phyloP scores from a whole-genome alignment of 2,113 vertebrate species.

The Tautogolabrus adspersus region DNA sequence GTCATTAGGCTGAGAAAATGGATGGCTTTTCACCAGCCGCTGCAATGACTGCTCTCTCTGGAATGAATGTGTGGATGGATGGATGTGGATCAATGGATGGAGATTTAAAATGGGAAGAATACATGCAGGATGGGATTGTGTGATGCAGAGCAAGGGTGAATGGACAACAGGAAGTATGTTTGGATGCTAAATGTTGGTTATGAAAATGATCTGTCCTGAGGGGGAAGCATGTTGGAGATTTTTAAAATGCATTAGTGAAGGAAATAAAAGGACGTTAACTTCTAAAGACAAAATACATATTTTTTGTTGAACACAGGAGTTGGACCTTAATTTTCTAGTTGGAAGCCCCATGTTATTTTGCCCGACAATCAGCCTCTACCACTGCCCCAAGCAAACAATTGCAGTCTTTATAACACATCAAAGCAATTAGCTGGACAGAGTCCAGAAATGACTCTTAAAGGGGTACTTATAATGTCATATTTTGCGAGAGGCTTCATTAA shows the following conservation, averaged over 20 bases:
- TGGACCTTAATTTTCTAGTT: too few relatives aligned
- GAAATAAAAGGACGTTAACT: too few relatives aligned
- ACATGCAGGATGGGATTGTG: conserved; percentile 19
- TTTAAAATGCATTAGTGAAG: neutral
- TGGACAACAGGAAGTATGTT: conserved; percentile 24
- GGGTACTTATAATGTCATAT: neutral
- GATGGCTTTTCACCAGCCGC: conserved; percentile 67
- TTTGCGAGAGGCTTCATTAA: neutral
- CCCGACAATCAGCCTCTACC: too few relatives aligned
- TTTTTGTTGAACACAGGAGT: too few relatives aligned
- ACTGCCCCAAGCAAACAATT: too few relatives aligned
- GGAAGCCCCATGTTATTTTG: too few relatives aligned
- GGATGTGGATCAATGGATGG: conserved; percentile 32
- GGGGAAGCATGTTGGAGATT: neutral
- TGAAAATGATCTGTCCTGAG: neutral
- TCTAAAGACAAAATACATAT: too few relatives aligned
- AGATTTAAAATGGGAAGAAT: conserved; percentile 17
- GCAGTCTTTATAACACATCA: neutral
- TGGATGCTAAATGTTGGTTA: neutral
- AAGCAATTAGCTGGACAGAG: neutral
- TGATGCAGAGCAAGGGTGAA: conserved; percentile 30
- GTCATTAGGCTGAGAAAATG: conserved; percentile 76
- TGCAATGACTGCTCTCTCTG: conserved; percentile 59
- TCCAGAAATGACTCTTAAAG: neutral
- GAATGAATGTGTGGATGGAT: conserved; percentile 42